Conservation (phyloP, 2,113 vertebrate genomes). For the Eudyptes chrysolophus region DNA sequence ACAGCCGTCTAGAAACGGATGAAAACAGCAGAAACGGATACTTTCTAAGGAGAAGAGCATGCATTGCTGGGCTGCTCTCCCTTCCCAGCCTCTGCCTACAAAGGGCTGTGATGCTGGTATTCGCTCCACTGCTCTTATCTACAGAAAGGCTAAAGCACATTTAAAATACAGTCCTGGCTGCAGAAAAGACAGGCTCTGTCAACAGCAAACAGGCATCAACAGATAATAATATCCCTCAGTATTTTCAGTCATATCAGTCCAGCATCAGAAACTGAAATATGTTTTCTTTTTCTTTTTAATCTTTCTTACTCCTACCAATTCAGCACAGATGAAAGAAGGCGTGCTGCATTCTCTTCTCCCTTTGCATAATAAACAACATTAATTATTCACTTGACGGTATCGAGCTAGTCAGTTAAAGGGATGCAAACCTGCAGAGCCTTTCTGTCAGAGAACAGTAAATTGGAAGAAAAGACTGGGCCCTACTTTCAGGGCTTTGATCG, state of each 20-base stretch:
- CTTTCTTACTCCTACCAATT: background rate
- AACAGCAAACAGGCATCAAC: background rate
- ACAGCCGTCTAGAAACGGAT: background rate
- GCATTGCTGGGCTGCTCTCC: background rate
- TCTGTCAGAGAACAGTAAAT: background rate
- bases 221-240: background rate
- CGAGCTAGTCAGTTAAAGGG: background rate
- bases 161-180: background rate
- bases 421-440: background rate
- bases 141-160: background rate
- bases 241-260: background rate
- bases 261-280: background rate
- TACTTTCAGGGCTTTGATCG: background rate
- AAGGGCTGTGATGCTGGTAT: background rate
- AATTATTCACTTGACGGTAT: background rate
- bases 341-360: background rate
- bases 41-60: background rate
- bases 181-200: background rate
- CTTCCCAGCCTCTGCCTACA: background rate
- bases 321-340: background rate
- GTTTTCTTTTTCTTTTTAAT: background rate
- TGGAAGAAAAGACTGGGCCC: background rate
- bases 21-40: background rate
- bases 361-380: constrained; percentile 9
- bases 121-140: background rate